Percentiles rank a stretch among this genome's conserved stretches.
Conservation (phyloP, 2,888 invertebrate species). For the Gerris lacustris region DNA sequence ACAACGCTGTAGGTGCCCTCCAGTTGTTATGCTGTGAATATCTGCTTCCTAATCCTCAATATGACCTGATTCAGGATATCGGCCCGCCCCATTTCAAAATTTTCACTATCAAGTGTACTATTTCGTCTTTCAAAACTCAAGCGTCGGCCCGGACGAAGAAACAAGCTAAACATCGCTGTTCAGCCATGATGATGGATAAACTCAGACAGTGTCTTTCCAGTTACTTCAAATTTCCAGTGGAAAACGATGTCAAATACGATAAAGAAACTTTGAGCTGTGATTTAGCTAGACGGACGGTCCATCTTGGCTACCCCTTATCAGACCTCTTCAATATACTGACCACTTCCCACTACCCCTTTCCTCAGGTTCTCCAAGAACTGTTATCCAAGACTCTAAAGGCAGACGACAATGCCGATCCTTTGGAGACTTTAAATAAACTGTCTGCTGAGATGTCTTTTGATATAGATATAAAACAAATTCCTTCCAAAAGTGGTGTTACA, state of each 20-base stretch:
- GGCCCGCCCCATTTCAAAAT: conserved; percentile 54
- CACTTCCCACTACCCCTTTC: background rate
- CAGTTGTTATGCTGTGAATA: conserved; percentile 35
- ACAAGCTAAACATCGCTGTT: conserved; percentile 51
- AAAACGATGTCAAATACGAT: background rate
- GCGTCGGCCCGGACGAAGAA: conserved; percentile 51
- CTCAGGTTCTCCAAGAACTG: background rate
- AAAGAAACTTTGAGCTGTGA: background rate
- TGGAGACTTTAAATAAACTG: background rate
- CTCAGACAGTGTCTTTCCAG: conserved; percentile 22
- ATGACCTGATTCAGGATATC: conserved; percentile 47
- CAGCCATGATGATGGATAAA: conserved; percentile 34
- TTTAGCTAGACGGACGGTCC: background rate
- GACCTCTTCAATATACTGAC: background rate
- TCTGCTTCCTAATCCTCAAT: conserved; percentile 43
- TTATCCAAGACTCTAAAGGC: background rate
- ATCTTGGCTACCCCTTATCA: background rate
- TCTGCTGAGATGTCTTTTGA: background rate
- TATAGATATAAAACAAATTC: background rate
- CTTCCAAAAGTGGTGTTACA: background rate
- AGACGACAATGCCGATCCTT: background rate
- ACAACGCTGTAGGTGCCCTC: conserved; percentile 32
- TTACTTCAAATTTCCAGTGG: background rate
- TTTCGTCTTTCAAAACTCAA: conserved; percentile 43
- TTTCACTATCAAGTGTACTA: conserved; percentile 47